phyloP scores from a whole-genome alignment of 2,113 vertebrate species.

The Girardinichthys multiradiatus region DNA sequence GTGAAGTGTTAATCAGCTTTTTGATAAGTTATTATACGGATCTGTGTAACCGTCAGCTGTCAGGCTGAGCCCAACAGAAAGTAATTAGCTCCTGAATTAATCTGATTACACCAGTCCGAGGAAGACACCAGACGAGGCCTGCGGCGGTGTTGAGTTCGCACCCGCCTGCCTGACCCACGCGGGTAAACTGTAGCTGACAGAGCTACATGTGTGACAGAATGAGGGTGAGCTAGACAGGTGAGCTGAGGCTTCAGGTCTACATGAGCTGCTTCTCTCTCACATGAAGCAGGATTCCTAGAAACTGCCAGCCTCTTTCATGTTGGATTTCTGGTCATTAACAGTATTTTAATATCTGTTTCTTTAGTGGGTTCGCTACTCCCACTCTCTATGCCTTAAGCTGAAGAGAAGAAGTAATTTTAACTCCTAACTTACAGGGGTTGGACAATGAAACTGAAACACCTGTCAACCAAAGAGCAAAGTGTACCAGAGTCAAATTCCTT shows the following conservation, averaged over 20 bases:
- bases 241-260: slow-evolving; percentile 6
- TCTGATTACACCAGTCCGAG: slow-evolving; percentile 53
- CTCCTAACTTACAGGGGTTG: too few relatives aligned
- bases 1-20: slow-evolving; percentile 77
- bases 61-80: slow-evolving; percentile 13
- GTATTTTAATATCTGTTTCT: not conserved
- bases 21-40: slow-evolving; percentile 64
- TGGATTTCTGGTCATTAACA: slow-evolving; percentile 9
- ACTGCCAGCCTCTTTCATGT: not conserved
- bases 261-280: slow-evolving; percentile 21
- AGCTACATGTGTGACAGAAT: slow-evolving; percentile 60
- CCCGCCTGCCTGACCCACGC: not conserved
- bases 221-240: slow-evolving; percentile 32
- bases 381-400: not conserved
- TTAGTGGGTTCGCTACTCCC: not conserved
- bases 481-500: too few relatives aligned
- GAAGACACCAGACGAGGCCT: slow-evolving; percentile 23
- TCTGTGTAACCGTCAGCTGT: slow-evolving; percentile 43
- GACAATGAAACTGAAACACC: too few relatives aligned
- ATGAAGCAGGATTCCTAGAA: slow-evolving; percentile 18
- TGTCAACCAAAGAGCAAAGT: too few relatives aligned
- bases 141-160: slow-evolving; percentile 24
- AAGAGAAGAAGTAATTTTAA: too few relatives aligned
- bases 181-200: slow-evolving; percentile 32
- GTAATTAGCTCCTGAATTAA: slow-evolving; percentile 68